Base-by-base conservation (phyloP, 2,113 vertebrate genomes). In the Lophura nycthemera region DNA sequence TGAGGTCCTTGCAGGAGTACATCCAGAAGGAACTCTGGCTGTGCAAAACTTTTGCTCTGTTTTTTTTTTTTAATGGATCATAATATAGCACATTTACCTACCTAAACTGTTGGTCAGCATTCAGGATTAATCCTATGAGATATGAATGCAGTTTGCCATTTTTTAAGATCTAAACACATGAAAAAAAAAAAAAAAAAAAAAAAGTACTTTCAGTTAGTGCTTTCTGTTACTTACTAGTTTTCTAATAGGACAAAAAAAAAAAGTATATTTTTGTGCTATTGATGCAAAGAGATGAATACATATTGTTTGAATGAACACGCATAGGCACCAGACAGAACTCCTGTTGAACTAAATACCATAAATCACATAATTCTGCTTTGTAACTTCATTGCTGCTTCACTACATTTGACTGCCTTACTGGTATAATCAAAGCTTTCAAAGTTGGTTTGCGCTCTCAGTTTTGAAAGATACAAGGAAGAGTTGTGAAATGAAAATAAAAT, bases 41-140 rank as follows among this genome's bases (percentile, higher is more conserved):
- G 12, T 25, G 14, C 18, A 50, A 57, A n/a, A 72, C 7, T 81
- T 65, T 34, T 50, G 8, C 11, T 29, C 13, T 0, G 0, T 27
- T 48, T 57, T 54, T 73, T 67, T 67, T 54, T 54, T 48, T 47
- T 20, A 48, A 52, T 60, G 38, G 63, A 66, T 71, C 14, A 47
- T 63, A 5, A 9, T 43, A 8, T 24, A 78, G n/a, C 9, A 47
- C 36, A 16, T 88, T 92, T 91, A 98, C 98, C 97, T 98, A 99
- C 99, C 83, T 97, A 83, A 99, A 98, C 13, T 98, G 98, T 82
- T 66, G 98, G 96, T 99, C 98, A 93, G 98, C 88, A 90, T 98
- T 97, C 83, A 98, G 97, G 40, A 87, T 90, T 97, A 99, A 95
- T 61, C 99, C 99, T 89, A 99, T 99, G 96, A 98, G 98, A 95